These are phyloP conservation scores for Muscicapa adusta DNA, from an alignment of 2,113 vertebrate genomes.

Conservation along the genomic window DNA sequence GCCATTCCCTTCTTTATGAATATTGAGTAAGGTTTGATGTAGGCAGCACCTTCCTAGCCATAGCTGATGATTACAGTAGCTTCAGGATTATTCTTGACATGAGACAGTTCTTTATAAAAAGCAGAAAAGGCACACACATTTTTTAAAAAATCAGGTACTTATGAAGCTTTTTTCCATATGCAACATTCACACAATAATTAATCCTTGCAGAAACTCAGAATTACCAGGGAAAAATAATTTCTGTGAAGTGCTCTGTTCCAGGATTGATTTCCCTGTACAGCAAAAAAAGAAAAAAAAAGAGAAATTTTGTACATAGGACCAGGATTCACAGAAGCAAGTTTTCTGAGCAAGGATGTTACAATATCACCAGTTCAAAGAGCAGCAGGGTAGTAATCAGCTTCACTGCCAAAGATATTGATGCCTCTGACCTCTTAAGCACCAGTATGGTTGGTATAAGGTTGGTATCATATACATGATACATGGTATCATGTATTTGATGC, in stretches of 20 bases:
- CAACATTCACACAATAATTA: neutral
- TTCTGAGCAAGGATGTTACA: neutral
- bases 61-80: neutral
- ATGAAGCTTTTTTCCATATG: neutral
- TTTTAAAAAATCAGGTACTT: neutral
- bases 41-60: neutral
- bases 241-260: neutral
- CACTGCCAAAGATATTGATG: neutral
- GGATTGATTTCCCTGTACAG: neutral
- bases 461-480: no score
- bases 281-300: neutral
- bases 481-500: neutral
- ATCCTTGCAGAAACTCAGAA: neutral
- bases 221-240: neutral
- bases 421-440: neutral
- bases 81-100: neutral
- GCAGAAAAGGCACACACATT: neutral
- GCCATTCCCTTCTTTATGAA: neutral
- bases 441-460: no score
- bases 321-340: neutral
- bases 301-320: neutral
- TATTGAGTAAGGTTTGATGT: neutral
- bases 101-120: neutral
- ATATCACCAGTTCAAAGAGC: neutral
- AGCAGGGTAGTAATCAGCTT: neutral